Evolutionary conservation across 2,888 invertebrate species (phyloP).

Genomic region (Heliconius hortense): DNA sequence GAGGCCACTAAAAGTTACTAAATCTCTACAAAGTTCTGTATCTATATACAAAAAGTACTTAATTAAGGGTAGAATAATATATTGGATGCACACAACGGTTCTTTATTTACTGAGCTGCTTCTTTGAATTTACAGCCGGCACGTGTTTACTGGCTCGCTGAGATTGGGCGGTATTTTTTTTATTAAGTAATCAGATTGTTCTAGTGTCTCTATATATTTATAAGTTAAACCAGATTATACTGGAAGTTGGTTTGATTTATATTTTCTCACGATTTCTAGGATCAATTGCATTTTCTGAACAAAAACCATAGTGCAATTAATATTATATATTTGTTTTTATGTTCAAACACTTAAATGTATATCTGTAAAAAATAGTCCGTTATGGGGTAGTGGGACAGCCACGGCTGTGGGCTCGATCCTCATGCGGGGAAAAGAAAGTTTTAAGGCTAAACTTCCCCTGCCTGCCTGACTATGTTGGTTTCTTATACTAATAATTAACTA

Average conservation of each 20-base stretch:
- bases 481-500: too few relatives aligned
- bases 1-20: neutral
- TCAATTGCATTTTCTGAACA: too few relatives aligned
- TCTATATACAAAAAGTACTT: constrained; percentile 23
- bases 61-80: constrained; percentile 16
- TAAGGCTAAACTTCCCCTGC: too few relatives aligned
- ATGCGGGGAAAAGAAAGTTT: too few relatives aligned
- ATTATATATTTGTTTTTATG: too few relatives aligned
- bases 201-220: neutral
- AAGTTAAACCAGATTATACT: neutral
- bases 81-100: constrained; percentile 36
- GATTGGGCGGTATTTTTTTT: constrained; percentile 38
- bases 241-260: too few relatives aligned
- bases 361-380: too few relatives aligned
- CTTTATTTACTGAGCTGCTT: constrained; percentile 42
- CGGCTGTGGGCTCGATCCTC: too few relatives aligned
- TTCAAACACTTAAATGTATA: too few relatives aligned
- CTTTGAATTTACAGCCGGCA: constrained; percentile 44
- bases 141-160: constrained; percentile 44
- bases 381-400: too few relatives aligned
- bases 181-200: constrained; percentile 38
- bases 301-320: neutral
- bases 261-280: too few relatives aligned
- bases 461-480: too few relatives aligned
- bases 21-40: neutral